Evolutionary conservation across 1,140 invertebrate species (phyloP).

Genomic region (Drosophila kikkawai): DNA sequence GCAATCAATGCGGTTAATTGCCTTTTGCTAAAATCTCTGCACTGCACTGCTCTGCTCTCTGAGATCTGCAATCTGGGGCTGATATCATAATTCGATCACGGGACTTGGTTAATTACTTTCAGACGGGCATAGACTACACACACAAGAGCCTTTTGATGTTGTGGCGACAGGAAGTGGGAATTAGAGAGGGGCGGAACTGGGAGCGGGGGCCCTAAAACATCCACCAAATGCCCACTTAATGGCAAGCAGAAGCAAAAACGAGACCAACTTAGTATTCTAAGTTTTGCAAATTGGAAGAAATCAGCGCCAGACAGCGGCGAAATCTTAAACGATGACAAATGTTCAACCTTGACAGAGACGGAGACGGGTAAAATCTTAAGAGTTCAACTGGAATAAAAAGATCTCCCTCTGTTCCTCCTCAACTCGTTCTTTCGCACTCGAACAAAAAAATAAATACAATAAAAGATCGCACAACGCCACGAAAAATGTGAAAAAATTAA

Average conservation of each 20-base stretch:
- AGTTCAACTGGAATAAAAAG: slow-evolving; percentile 26
- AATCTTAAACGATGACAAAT: slow-evolving; percentile 71
- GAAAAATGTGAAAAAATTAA: slow-evolving; percentile 46
- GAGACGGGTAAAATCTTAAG: slow-evolving; percentile 14
- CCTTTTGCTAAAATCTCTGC: slow-evolving; percentile 51
- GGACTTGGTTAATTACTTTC: slow-evolving; percentile 49
- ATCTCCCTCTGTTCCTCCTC: slow-evolving; percentile 1
- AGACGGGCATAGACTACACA: neutral
- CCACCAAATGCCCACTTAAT: slow-evolving; percentile 66
- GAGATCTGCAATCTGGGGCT: slow-evolving; percentile 21
- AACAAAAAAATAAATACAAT: slow-evolving; percentile 11
- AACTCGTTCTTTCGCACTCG: slow-evolving; percentile 45
- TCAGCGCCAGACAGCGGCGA: slow-evolving; percentile 58
- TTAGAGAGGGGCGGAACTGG: slow-evolving; percentile 25
- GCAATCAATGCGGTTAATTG: slow-evolving; percentile 75
- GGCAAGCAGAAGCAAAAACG: neutral
- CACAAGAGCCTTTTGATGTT: slow-evolving; percentile 36
- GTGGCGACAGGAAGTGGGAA: slow-evolving; percentile 53
- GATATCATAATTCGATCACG: slow-evolving; percentile 73
- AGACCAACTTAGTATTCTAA: slow-evolving; percentile 60
- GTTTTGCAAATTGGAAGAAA: slow-evolving; percentile 76
- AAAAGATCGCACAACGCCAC: slow-evolving; percentile 17
- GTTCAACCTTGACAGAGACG: slow-evolving; percentile 60
- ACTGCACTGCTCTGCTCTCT: slow-evolving; percentile 1
- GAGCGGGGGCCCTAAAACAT: neutral